Conservation (phyloP, 2,113 vertebrate species). For the Australoheros scitulus region DNA sequence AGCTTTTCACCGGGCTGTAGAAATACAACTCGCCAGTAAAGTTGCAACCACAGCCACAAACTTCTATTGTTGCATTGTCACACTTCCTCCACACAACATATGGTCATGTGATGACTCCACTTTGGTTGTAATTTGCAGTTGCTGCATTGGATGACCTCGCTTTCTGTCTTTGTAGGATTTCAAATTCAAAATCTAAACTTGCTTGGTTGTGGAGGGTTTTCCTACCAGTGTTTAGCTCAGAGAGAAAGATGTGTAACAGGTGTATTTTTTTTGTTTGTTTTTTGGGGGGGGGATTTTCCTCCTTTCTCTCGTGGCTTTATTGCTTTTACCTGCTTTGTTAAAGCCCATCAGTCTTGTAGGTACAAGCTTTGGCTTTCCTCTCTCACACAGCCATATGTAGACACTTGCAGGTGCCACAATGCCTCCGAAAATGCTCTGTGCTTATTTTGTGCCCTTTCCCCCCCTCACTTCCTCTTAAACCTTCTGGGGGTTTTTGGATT, state of each 20-base stretch:
- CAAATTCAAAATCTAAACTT: conserved; percentile 15
- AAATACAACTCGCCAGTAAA: background rate
- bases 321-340: conserved; percentile 22
- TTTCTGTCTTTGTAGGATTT: conserved; percentile 14
- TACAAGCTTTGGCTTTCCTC: conserved; percentile 43
- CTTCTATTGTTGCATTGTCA: conserved; percentile 8
- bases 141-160: background rate
- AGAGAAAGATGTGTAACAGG: conserved; percentile 31
- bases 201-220: conserved; percentile 17
- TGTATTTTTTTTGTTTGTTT: background rate
- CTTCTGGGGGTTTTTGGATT: background rate
- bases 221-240: conserved; percentile 25
- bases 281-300: background rate
- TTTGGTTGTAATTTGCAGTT: conserved; percentile 25
- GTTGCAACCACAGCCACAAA: conserved; percentile 34
- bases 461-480: background rate
- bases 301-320: conserved; percentile 31
- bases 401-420: conserved; percentile 57
- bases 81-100: conserved; percentile 13
- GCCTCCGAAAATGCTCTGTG: conserved; percentile 55
- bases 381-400: conserved; percentile 36
- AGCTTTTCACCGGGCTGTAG: conserved; percentile 11
- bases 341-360: conserved; percentile 42
- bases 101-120: conserved; percentile 19
- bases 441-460: conserved; percentile 29